phyloP scores from a whole-genome alignment of 2,113 vertebrate genomes.

The Gobiocypris rarus region DNA sequence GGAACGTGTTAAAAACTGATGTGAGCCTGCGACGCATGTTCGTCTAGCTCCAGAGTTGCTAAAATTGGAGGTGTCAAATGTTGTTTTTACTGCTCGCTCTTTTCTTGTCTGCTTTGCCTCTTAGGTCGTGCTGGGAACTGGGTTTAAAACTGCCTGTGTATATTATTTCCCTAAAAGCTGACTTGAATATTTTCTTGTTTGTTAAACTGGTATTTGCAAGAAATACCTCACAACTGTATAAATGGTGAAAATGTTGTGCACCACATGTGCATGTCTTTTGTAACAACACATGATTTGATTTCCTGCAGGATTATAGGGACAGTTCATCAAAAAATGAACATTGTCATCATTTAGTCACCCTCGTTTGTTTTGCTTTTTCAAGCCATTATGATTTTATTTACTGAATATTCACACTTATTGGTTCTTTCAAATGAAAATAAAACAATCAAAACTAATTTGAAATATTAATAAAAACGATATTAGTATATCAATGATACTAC shows the following conservation, averaged over 20 bases:
- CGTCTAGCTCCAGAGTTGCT: slow-evolving; percentile 22
- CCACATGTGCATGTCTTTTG: too few relatives aligned
- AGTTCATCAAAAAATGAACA: not conserved
- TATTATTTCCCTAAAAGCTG: not conserved
- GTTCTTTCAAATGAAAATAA: too few relatives aligned
- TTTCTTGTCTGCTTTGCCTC: not conserved
- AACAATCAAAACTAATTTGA: too few relatives aligned
- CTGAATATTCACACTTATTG: not conserved
- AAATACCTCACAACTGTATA: not conserved
- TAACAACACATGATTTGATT: too few relatives aligned
- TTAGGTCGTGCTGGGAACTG: slow-evolving; percentile 23
- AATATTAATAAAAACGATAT: too few relatives aligned
- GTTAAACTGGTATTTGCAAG: slow-evolving; percentile 61
- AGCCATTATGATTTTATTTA: too few relatives aligned
- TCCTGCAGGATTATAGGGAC: too few relatives aligned
- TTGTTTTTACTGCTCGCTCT: slow-evolving; percentile 22
- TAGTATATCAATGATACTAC: too few relatives aligned
- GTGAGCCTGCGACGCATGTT: not conserved
- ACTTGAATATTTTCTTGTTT: not conserved
- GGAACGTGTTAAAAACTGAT: slow-evolving; percentile 71
- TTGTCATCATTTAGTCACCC: too few relatives aligned
- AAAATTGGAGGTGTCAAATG: slow-evolving; percentile 20
- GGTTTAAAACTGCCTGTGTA: slow-evolving; percentile 11
- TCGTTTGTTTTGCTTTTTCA: too few relatives aligned
- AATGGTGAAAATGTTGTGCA: too few relatives aligned